Evolutionary conservation across 2,113 vertebrate genomes (phyloP).

Genomic region (Columba janthina): DNA sequence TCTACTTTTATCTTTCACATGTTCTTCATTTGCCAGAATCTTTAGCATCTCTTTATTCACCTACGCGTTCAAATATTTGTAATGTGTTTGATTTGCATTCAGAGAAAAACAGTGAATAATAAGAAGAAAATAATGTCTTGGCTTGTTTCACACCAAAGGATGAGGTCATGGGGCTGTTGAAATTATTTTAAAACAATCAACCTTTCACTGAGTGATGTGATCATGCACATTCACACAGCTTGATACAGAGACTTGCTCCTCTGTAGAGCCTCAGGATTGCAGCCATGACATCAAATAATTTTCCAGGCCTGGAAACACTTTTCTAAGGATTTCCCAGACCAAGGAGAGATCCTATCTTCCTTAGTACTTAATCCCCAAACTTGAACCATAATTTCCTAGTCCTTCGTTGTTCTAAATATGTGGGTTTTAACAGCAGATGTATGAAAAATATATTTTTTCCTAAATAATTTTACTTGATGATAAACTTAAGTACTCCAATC

Average conservation of each 20-base stretch:
- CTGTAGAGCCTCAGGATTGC: neutral
- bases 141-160: neutral
- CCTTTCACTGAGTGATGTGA: neutral
- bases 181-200: conserved; percentile 26
- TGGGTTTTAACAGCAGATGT: neutral
- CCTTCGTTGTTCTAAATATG: neutral
- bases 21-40: neutral
- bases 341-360: neutral
- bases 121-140: neutral
- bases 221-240: neutral
- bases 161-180: neutral
- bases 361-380: neutral
- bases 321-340: neutral
- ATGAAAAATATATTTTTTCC: neutral
- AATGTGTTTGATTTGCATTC: neutral
- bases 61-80: neutral
- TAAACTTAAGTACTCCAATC: neutral
- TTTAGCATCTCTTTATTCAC: neutral
- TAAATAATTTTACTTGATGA: neutral
- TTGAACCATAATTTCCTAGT: neutral
- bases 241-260: neutral
- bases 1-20: neutral
- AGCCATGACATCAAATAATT: neutral
- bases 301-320: neutral
- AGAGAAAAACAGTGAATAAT: neutral